Percentiles rank a stretch among this genome's conserved stretches.
Conservation (phyloP, 2,888 invertebrate species). For the Eremobia ochroleuca region DNA sequence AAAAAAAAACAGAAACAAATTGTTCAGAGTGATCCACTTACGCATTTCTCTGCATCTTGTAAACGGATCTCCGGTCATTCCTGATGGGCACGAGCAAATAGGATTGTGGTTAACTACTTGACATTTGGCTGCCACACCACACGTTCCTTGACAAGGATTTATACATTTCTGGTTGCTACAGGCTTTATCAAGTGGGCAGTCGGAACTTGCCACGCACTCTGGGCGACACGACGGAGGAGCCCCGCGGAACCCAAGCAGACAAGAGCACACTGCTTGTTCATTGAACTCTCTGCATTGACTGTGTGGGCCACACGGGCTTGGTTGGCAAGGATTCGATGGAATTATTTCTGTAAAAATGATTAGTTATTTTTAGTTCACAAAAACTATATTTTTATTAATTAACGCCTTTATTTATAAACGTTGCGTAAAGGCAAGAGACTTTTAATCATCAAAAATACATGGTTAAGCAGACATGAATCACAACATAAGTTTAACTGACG, state of each 20-base stretch:
- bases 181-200: constrained; percentile 93
- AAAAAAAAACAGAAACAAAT: neutral
- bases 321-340: constrained; percentile 91
- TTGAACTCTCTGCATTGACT: constrained; percentile 92
- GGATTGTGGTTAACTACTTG: constrained; percentile 95
- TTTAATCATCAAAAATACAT: neutral
- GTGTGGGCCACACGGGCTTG: constrained; percentile 92
- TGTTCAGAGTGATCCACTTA: constrained; percentile 76
- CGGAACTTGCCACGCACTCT: constrained; percentile 93
- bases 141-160: constrained; percentile 95
- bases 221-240: constrained; percentile 93
- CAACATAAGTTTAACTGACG: neutral
- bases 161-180: constrained; percentile 94
- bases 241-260: constrained; percentile 92
- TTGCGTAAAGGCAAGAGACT: neutral
- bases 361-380: neutral
- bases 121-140: constrained; percentile 94
- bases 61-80: constrained; percentile 93
- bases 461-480: neutral
- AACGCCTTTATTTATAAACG: neutral
- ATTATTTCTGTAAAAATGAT: constrained; percentile 77
- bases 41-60: constrained; percentile 90
- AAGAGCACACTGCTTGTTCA: constrained; percentile 93
- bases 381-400: neutral
- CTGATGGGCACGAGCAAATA: constrained; percentile 92